Evolutionary conservation across 2,797 vertebrate species (phyloP), one percentile per base, ranked within the genome.

Genomic region (Amphiprion clarkii): DNA sequence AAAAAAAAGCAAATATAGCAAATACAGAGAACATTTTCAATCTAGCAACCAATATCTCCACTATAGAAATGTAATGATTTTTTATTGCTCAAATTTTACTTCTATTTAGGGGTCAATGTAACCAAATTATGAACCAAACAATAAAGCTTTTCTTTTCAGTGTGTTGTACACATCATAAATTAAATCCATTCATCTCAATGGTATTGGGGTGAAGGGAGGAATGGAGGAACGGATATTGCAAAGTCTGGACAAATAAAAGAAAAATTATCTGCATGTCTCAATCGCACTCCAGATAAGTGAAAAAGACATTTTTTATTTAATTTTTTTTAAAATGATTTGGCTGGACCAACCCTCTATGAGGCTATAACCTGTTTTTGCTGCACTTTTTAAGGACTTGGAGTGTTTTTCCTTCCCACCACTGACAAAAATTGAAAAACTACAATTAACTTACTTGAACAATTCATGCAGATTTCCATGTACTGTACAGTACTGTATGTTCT

Each of bases 201-300:
- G n/a, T 44, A 12, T 8, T 14, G 5, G 14, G 4, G 3, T 21
- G 17, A 51, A 66, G 17, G 1, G 4, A 53, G 13, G 7, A 60
- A 65, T 58, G 2, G 56, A 27, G 25, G 13, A 70, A 42, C 10
- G 6, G 23, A 59, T 27, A 56, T 56, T 56, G 42, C 17, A 65
- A 66, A 59, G 56, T 11, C 23, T 17, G 25, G 3, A 69, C 29
- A 80, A 33, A 57, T 48, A 65, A 52, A 74, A 59, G 29, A 29
- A 33, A 66, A 67, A 42, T 36, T 2, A 58, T 61, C 23, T 59
- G 25, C n/a, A 33, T 56, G 46, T 5, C 5, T 36, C 40, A 27
- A 44, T 59, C 16, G 25, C 21, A 11, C 8, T 9, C 16, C 14
- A 42, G 5, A 21, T 1, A 14, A 23, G 39, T 17, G 27, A 44